phyloP scores from a whole-genome alignment of 2,113 vertebrate species.

The Neodon shergylaensis region DNA sequence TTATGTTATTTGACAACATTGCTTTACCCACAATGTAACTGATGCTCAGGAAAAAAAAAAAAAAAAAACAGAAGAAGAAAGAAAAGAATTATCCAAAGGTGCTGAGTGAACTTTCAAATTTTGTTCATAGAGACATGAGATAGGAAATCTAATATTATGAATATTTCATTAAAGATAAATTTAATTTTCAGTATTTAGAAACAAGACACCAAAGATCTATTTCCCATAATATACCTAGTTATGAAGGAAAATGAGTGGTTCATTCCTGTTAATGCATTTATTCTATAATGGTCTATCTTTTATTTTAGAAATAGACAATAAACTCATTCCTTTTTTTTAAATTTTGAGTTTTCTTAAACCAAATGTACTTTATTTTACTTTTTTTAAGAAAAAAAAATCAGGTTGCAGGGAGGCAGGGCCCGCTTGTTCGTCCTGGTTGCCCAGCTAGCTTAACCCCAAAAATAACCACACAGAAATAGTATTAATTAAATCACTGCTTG shows the following conservation, averaged over 20 bases:
- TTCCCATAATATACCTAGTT: not conserved
- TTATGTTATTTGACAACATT: not conserved
- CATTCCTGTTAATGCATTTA: not conserved
- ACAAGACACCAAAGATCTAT: not conserved
- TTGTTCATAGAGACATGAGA: not conserved
- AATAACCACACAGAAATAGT: too few relatives aligned
- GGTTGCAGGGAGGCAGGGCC: too few relatives aligned
- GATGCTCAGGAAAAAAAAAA: not conserved
- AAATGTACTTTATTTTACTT: not conserved
- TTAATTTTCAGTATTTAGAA: not conserved
- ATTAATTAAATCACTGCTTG: too few relatives aligned
- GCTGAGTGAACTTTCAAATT: not conserved
- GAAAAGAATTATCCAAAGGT: not conserved
- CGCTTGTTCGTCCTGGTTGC: too few relatives aligned
- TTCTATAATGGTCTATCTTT: not conserved
- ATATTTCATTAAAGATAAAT: not conserved
- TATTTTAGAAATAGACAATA: not conserved
- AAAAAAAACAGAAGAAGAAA: not conserved
- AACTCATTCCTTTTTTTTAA: not conserved
- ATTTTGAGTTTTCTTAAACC: not conserved
- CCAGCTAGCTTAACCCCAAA: too few relatives aligned
- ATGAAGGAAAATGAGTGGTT: not conserved
- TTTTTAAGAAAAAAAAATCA: not conserved
- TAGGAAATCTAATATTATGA: not conserved
- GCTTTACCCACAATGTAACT: not conserved